These are phyloP conservation scores for Platysteira castanea DNA, from an alignment of 2,113 vertebrate species.

Conservation along the genomic window DNA sequence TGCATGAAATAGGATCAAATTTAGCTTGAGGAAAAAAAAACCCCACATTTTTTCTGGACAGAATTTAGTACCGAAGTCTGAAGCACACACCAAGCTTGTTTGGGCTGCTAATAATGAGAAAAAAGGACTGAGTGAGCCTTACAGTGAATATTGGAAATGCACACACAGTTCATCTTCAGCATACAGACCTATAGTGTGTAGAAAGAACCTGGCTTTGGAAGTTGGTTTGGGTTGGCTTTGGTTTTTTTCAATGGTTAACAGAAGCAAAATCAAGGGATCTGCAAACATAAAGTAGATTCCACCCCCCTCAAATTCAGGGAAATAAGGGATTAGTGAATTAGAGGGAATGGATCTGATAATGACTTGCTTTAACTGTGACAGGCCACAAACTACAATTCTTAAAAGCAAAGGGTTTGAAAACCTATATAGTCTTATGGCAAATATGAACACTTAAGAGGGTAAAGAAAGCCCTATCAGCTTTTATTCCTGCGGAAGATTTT, in stretches of 20 bases:
- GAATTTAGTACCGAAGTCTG: background rate
- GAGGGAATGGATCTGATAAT: background rate
- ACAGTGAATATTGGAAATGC: background rate
- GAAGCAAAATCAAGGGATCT: background rate
- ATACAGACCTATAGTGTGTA: background rate
- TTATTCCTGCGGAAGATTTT: background rate
- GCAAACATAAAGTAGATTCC: background rate
- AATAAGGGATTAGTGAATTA: background rate
- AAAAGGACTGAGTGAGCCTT: background rate
- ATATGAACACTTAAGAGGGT: background rate
- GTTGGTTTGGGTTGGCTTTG: background rate
- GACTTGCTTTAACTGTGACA: background rate
- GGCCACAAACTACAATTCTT: background rate
- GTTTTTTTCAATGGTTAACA: background rate
- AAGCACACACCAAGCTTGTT: background rate
- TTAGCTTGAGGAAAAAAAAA: background rate
- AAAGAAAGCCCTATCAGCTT: background rate
- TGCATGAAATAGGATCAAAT: background rate
- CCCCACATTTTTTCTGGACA: fast-evolving
- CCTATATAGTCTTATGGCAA: background rate
- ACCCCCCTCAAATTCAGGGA: background rate
- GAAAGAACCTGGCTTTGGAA: background rate
- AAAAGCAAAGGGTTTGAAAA: background rate
- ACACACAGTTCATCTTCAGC: background rate
- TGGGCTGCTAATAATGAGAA: background rate